These are phyloP conservation scores for Gasterosteus aculeatus DNA, from an alignment of 2,113 vertebrate genomes.

Conservation along the genomic window DNA sequence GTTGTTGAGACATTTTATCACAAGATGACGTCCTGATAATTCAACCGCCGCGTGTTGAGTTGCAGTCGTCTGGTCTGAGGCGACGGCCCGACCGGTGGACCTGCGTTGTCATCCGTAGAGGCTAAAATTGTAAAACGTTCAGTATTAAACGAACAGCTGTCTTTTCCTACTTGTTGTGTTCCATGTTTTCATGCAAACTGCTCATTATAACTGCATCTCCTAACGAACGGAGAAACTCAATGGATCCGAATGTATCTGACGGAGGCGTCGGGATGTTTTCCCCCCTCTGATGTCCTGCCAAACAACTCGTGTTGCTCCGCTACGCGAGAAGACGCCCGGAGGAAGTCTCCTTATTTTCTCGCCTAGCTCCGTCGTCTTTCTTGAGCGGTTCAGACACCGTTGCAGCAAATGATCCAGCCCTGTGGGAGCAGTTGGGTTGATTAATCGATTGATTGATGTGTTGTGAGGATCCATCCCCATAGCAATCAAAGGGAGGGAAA, in stretches of 20 bases:
- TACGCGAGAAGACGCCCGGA: not conserved
- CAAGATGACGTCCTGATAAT: not conserved
- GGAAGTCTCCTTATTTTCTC: slow-evolving; percentile 1
- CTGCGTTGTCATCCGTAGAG: not conserved
- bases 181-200: not conserved
- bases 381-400: slow-evolving; percentile 11
- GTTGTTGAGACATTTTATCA: not conserved
- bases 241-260: slow-evolving; percentile 34
- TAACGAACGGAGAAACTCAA: slow-evolving; percentile 35
- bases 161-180: not conserved
- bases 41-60: not conserved
- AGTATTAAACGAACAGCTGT: not conserved
- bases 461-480: slow-evolving; percentile 33
- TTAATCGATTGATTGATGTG: slow-evolving; percentile 46
- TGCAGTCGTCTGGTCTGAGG: no score
- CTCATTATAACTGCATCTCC: slow-evolving; percentile 9
- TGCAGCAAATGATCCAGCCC: slow-evolving; percentile 10
- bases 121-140: not conserved
- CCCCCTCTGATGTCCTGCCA: slow-evolving; percentile 43
- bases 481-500: slow-evolving; percentile 30
- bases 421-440: slow-evolving; percentile 16
- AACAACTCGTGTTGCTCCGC: slow-evolving; percentile 16
- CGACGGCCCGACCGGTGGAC: not conserved
- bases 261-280: slow-evolving; percentile 43
- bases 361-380: slow-evolving; percentile 6